phyloP scores from a whole-genome alignment of 2,113 vertebrate species.

The Halichoeres trimaculatus region DNA sequence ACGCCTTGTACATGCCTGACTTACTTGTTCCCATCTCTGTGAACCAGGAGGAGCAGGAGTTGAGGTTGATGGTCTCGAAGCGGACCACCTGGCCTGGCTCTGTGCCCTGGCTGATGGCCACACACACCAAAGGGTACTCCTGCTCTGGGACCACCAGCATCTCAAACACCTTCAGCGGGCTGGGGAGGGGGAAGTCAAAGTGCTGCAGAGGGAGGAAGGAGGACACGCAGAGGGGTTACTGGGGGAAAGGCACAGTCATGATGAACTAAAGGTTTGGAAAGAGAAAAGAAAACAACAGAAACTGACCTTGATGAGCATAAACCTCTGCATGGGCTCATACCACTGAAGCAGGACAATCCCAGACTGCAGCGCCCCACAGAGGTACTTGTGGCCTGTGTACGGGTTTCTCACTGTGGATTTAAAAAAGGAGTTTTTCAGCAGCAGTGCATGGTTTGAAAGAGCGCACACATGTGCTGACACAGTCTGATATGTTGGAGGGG shows the following conservation, averaged over 20 bases:
- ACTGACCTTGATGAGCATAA: conserved; percentile 98
- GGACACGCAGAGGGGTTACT: neutral
- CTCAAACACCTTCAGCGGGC: conserved; percentile 96
- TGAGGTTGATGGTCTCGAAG: conserved; percentile 99
- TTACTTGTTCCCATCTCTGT: conserved; percentile 93
- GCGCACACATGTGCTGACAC: too few species aligned
- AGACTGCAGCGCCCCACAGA: conserved; percentile 95
- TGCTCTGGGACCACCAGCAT: conserved; percentile 98
- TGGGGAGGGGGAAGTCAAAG: conserved; percentile 98
- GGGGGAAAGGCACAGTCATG: too few species aligned
- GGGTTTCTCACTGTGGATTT: conserved; percentile 91
- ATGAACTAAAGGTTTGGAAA: neutral
- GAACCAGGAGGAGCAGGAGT: conserved; percentile 99
- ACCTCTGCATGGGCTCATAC: conserved; percentile 99
- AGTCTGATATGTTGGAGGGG: conserved; percentile 1
- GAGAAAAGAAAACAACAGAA: neutral
- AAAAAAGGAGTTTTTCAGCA: neutral
- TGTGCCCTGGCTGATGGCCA: conserved; percentile 90
- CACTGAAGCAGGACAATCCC: conserved; percentile 98
- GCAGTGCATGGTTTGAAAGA: too few species aligned
- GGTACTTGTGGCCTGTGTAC: conserved; percentile 96
- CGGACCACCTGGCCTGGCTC: conserved; percentile 92
- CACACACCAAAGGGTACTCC: conserved; percentile 97
- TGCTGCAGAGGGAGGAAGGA: conserved; percentile 81
- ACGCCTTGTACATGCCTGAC: conserved; percentile 20